Evolutionary conservation across 1,140 invertebrate species (phyloP).

Genomic region (Cyclargus thomasi): DNA sequence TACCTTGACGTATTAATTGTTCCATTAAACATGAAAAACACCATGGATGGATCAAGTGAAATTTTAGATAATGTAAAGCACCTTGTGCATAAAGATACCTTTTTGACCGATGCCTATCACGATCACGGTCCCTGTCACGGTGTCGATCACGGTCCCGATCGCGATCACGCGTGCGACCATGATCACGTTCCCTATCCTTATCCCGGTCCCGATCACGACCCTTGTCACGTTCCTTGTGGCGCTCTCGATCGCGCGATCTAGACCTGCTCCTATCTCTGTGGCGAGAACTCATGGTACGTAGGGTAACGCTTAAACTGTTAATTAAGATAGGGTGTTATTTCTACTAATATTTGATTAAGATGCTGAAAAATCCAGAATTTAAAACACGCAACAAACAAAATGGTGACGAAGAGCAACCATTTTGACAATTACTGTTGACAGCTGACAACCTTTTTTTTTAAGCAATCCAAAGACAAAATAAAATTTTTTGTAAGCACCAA

Average conservation of each 20-base stretch:
- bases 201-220: slow-evolving; percentile 46
- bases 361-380: background rate
- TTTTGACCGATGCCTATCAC: slow-evolving; percentile 62
- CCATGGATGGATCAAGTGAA: too few relatives aligned
- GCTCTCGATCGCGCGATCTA: slow-evolving; percentile 43
- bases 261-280: slow-evolving; percentile 62
- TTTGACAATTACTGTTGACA: background rate
- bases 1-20: too few relatives aligned
- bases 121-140: slow-evolving; percentile 46
- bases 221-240: slow-evolving; percentile 50
- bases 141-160: slow-evolving; percentile 70
- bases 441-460: background rate
- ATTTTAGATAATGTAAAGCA: too few relatives aligned
- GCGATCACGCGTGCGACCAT: slow-evolving; percentile 46
- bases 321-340: background rate
- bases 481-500: too few relatives aligned
- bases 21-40: too few relatives aligned
- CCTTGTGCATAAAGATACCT: slow-evolving; percentile 32
- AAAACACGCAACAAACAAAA: slow-evolving; percentile 17
- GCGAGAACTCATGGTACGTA: slow-evolving; percentile 57
- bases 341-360: background rate
- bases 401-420: slow-evolving; percentile 7
- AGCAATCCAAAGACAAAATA: too few relatives aligned
- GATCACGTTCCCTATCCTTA: slow-evolving; percentile 53
- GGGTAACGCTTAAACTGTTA: background rate